Conservation (phyloP, 64 coral and sea anemone species). For the Stichodactyla helianthus region DNA sequence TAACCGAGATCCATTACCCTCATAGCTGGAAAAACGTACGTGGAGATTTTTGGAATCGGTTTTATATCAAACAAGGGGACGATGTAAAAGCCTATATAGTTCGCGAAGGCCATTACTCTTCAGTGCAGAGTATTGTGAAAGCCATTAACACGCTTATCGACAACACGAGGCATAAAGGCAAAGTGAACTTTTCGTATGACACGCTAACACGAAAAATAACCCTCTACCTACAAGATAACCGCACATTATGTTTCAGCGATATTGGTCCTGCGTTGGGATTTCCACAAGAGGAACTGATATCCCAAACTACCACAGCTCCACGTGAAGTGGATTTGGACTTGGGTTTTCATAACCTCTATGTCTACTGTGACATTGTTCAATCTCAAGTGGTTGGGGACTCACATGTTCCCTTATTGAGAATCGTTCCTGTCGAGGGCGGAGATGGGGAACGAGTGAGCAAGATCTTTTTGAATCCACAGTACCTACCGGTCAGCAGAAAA, state of each 20-base stretch:
- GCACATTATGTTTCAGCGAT: background rate
- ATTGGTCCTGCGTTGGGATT: background rate
- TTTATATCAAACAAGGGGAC: conserved; percentile 10
- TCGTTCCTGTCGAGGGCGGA: too few relatives aligned
- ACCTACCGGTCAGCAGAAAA: background rate
- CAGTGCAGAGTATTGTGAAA: background rate
- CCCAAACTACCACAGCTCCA: background rate
- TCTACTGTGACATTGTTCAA: conserved; percentile 14
- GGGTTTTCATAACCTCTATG: background rate
- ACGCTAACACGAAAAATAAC: background rate
- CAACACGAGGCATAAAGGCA: background rate
- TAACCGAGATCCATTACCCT: conserved; percentile 51
- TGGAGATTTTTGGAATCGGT: conserved; percentile 20
- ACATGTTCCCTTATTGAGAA: background rate
- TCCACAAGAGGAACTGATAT: background rate
- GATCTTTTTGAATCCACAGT: conserved; percentile 10
- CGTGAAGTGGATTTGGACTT: conserved; percentile 3
- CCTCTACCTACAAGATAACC: background rate
- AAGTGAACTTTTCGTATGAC: background rate
- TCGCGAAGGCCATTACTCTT: conserved; percentile 11
- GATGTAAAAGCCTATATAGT: background rate
- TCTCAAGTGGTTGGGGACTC: conserved; percentile 1
- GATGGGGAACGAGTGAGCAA: background rate
- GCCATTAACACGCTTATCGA: background rate
- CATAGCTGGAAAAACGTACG: conserved; percentile 36